Evolutionary conservation across 1,140 invertebrate species (phyloP), one percentile per base, ranked within the genome.

Genomic region (Drosophila athabasca): DNA sequence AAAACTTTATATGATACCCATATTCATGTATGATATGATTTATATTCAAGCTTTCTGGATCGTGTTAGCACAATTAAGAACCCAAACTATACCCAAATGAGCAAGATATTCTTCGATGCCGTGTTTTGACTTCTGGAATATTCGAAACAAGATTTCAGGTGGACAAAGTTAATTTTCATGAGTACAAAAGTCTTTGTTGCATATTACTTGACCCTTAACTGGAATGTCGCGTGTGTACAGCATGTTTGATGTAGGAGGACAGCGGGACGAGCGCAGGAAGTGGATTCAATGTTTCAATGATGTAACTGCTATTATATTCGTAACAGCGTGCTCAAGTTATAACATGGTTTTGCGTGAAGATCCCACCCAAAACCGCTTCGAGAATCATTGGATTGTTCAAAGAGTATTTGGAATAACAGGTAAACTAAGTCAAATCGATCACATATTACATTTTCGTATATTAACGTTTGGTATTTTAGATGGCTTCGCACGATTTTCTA

Each of bases 261-360:
- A 99, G 93, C 94, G 99, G 79, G 98, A 99, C 93, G 99, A 99
- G 93, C 95, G 99, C 73, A 96, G 98, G 92, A 99, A 99, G 93
- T 99, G 99, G 99, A 99, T 99, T 93, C 98, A 99, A 93, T 99
- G 99, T 94, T 99, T 99, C 94, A 99, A 99, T 93, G 98, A 99
- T 94, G 98, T 99, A 79, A 99, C 99, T 72, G 99, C 99, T 92
- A 99, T 99, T 92, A 99, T 99, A 91, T 99, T 99, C 94, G 98
- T 99, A 90, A 99, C 98, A 79, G 98, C 98, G 62, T 99, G 98
- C 93, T 99, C 97, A 93, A 99, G 97, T 88, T 99, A 99, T 94
- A 99, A 99, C 93, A 98, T 99, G 96, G 98, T 99, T 90, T 95
- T 99, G 92, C 95, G 98, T 91, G 99, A 99, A 94, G 99, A 99